Base-by-base conservation (phyloP, 2,888 invertebrate genomes). In the Brachypterus glaber region DNA sequence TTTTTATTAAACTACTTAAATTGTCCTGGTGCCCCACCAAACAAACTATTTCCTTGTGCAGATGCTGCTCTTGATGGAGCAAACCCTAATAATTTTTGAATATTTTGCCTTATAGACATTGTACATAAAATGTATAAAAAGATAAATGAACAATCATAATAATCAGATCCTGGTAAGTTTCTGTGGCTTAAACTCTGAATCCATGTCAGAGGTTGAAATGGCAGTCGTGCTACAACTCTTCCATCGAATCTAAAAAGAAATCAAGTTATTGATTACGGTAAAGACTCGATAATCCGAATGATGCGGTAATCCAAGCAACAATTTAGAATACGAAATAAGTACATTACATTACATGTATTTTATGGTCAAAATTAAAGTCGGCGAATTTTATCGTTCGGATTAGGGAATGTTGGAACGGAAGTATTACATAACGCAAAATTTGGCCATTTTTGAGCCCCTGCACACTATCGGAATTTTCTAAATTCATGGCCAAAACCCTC, bases 111-210 rank as follows among this genome's bases (percentile, higher is more conserved):
- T 47, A 99, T 96, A 31, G 96, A 96, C 98, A 99, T 99, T 17
- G 98, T 99, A 67, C 97, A 98, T 36, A 99, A 72, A 59, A 98
- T 96, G 66, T 98, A 99, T 38, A 98, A 72, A 66, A 98, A 98
- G 59, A 99, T 96, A 62, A 99, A 98, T 2, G 96, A 96, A 62
- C 98, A 99, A 60, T 98, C 97, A 3, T 92, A 91, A 62, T 86
- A 96, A 64, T 98, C 95, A 55, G 95, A 92, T 9, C 98, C 97
- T 2, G 90, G 77, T 40, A 98, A 72, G 68, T 97, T 98, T 48
- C 98, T 76, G 61, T 98, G 98, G 39, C 96, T 96, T 24, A 95
- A 67, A 17, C 97, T 90, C 69, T 97, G 96, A 41, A 98, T 83
- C 85, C 93, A 93, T 3, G 91, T 85, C 45, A 98, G 86, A 2